Evolutionary conservation across 92 coral and sea anemone species (phyloP).

Genomic region (Phenganax stokvisi): DNA sequence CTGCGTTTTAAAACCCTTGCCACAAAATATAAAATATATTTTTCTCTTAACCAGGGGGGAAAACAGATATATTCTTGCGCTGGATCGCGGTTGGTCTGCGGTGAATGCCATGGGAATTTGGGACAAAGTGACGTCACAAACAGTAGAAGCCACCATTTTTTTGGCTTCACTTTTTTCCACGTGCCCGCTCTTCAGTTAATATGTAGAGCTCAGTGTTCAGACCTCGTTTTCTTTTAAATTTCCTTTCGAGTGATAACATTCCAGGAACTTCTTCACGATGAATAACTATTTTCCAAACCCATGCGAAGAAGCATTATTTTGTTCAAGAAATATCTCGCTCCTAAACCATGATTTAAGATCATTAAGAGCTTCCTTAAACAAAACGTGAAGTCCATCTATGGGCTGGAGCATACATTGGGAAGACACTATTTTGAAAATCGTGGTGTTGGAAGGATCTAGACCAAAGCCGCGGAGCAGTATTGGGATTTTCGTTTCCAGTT

Average conservation of each 20-base stretch:
- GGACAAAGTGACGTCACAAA: too few species aligned
- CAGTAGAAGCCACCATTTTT: too few species aligned
- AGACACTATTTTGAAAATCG: neutral
- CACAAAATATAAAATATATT: too few species aligned
- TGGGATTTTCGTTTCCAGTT: neutral
- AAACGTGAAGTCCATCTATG: neutral
- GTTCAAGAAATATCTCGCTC: neutral
- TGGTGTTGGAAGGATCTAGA: neutral
- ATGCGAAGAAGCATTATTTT: neutral
- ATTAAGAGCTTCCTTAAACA: slow-evolving; percentile 1
- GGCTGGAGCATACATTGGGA: neutral
- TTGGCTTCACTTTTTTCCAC: too few species aligned
- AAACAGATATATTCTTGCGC: too few species aligned
- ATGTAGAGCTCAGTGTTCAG: too few species aligned
- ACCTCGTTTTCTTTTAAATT: neutral
- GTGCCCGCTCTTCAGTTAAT: too few species aligned
- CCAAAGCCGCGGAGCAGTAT: neutral
- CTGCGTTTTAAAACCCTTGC: too few species aligned
- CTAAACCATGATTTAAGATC: neutral
- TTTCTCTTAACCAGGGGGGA: too few species aligned
- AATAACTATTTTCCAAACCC: neutral
- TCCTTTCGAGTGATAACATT: neutral
- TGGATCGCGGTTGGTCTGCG: too few species aligned
- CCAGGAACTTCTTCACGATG: neutral
- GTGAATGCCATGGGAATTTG: too few species aligned